These are phyloP conservation scores for Suricata suricatta DNA, from an alignment of 2,113 vertebrate species.

Conservation along the genomic window DNA sequence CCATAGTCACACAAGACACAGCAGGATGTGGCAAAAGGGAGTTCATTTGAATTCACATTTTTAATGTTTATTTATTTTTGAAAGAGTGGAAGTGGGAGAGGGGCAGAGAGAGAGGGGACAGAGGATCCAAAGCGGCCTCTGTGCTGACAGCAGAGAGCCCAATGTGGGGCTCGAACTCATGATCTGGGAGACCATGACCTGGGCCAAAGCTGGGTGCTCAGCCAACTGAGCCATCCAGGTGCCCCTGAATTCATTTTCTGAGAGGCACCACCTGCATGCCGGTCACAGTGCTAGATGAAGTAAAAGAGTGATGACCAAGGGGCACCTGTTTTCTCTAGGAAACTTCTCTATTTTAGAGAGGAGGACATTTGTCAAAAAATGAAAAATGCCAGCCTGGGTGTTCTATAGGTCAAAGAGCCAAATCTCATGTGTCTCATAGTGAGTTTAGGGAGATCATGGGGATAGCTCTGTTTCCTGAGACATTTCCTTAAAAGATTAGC, in stretches of 20 bases:
- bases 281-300: neutral
- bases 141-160: too few species aligned
- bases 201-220: too few species aligned
- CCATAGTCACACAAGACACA: neutral
- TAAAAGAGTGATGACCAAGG: neutral
- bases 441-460: neutral
- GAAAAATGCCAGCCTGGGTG: constrained; percentile 24
- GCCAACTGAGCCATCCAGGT: too few species aligned
- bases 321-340: neutral
- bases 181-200: too few species aligned
- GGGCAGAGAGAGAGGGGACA: too few species aligned
- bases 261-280: neutral
- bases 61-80: too few species aligned
- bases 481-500: neutral
- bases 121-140: too few species aligned
- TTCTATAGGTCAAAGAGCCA: neutral
- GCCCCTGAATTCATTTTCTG: neutral
- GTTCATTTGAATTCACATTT: neutral
- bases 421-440: neutral
- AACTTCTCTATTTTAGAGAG: neutral
- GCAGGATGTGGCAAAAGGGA: neutral
- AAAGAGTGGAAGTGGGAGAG: too few species aligned
- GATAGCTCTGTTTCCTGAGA: neutral
- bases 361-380: neutral
- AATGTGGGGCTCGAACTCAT: too few species aligned